Conservation (phyloP, 1,140 invertebrate genomes). For the Tyrophagus putrescentiae region DNA sequence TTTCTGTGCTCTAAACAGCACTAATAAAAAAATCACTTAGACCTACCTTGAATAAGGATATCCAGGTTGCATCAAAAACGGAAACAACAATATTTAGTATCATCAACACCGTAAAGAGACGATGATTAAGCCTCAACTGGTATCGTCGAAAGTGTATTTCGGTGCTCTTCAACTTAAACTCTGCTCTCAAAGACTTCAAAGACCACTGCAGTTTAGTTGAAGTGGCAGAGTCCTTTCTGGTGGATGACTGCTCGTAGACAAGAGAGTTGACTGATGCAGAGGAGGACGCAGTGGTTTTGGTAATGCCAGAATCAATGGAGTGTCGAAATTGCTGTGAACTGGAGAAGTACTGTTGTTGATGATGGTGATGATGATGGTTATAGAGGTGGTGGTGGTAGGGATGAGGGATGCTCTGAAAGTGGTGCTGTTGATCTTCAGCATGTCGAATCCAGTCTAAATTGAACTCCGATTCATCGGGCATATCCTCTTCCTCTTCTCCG, state of each 20-base stretch:
- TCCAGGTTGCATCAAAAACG: conserved; percentile 45
- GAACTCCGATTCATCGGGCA: no score
- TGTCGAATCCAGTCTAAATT: no score
- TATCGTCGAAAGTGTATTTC: conserved; percentile 47
- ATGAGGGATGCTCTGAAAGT: no score
- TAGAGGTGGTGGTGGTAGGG: background rate
- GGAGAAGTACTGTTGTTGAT: background rate
- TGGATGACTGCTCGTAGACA: no score
- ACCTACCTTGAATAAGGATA: conserved; percentile 31
- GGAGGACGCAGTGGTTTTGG: no score
- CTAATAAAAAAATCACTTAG: background rate
- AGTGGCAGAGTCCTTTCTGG: background rate
- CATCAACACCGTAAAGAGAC: conserved; percentile 56
- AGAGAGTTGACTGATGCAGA: no score
- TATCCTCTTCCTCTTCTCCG: no score
- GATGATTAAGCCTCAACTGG: conserved; percentile 54
- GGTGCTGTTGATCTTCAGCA: no score
- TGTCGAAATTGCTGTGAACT: background rate
- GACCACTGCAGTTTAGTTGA: conserved; percentile 10
- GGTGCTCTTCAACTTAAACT: conserved; percentile 17
- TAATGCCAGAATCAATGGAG: no score
- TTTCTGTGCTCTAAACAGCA: background rate
- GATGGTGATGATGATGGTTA: background rate
- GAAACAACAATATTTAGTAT: conserved; percentile 49
- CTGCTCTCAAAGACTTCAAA: conserved; percentile 15